phyloP scores from a whole-genome alignment of 2,888 invertebrate genomes.

The Lomographa bimaculata region DNA sequence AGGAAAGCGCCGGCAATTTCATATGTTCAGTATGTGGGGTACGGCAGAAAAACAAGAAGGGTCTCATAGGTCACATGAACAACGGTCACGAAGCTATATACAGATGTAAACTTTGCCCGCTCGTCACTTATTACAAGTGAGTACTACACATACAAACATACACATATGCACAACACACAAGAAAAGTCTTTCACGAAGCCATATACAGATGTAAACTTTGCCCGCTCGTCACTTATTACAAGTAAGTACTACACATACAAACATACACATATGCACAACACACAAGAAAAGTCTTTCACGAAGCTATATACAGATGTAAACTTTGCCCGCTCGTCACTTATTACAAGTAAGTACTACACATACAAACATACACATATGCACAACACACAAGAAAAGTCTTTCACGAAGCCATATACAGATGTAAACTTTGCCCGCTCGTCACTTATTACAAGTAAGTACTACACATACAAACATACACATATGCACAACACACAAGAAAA shows the following conservation, averaged over 20 bases:
- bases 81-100: slow-evolving; percentile 11
- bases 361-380: too few species aligned
- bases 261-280: too few species aligned
- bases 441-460: slow-evolving; percentile 18
- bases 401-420: slow-evolving; percentile 14
- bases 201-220: slow-evolving; percentile 16
- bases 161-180: neutral
- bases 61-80: slow-evolving; percentile 1
- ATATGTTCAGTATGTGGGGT: slow-evolving; percentile 9
- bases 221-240: slow-evolving; percentile 15
- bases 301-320: slow-evolving; percentile 11
- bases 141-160: neutral
- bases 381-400: neutral
- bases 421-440: slow-evolving; percentile 16
- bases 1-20: slow-evolving; percentile 1
- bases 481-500: too few species aligned
- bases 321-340: slow-evolving; percentile 18
- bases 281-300: slow-evolving; percentile 8
- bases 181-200: slow-evolving; percentile 6
- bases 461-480: too few species aligned
- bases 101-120: slow-evolving; percentile 15
- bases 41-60: neutral
- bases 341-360: slow-evolving; percentile 16
- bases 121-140: slow-evolving; percentile 16
- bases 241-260: too few species aligned